Percentiles rank a stretch among this genome's conserved stretches.
Evolutionary conservation across 2,113 vertebrate genomes (phyloP).

Genomic region (Jacana jacana): DNA sequence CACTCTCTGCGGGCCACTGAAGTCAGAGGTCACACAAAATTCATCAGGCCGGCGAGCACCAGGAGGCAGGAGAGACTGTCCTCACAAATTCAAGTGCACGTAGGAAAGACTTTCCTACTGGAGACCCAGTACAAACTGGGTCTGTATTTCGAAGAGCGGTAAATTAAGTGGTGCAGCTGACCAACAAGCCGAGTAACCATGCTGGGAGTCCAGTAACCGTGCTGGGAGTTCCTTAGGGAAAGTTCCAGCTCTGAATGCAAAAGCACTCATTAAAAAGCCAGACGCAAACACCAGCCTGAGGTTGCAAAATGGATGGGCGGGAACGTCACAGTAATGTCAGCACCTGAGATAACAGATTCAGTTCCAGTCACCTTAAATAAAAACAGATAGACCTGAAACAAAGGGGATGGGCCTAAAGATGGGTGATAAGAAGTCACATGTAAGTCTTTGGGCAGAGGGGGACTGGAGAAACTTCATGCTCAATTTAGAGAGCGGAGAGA

Average conservation of each 20-base stretch:
- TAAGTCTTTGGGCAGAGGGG: not conserved
- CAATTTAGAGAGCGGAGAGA: not conserved
- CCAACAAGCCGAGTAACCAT: not conserved
- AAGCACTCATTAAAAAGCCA: not conserved
- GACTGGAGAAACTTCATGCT: not conserved
- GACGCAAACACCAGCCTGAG: not conserved
- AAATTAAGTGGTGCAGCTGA: not conserved
- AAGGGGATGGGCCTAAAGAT: not conserved
- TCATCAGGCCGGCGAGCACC: not conserved
- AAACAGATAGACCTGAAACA: not conserved
- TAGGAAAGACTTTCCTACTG: no score
- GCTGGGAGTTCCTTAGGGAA: not conserved
- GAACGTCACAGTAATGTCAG: not conserved
- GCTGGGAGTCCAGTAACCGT: not conserved
- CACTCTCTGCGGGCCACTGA: not conserved
- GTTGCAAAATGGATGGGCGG: not conserved
- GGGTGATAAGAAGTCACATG: not conserved
- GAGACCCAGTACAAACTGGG: not conserved
- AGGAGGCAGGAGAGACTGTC: not conserved
- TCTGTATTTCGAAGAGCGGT: not conserved
- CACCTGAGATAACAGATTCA: not conserved
- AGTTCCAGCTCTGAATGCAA: not conserved
- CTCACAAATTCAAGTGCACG: not conserved
- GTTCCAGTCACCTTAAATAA: slow-evolving; percentile 1
- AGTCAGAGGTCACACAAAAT: not conserved